Conservation (phyloP, 2,888 invertebrate genomes). For the Yponomeuta sedellus region DNA sequence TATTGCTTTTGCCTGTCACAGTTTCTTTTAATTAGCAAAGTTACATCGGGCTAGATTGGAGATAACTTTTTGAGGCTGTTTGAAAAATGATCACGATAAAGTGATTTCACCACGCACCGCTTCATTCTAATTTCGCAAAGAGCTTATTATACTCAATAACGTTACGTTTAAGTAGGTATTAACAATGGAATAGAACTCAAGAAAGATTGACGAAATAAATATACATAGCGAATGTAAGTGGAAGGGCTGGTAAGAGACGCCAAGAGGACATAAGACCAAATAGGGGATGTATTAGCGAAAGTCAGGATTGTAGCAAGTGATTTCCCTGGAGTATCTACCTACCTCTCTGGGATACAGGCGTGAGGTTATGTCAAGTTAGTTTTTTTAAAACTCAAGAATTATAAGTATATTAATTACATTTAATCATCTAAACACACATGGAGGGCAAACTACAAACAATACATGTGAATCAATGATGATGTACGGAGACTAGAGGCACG, state of each 20-base stretch:
- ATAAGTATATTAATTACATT: not conserved
- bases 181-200: no score
- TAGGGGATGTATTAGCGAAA: no score
- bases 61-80: not conserved
- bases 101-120: not conserved
- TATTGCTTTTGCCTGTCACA: not conserved
- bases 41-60: not conserved
- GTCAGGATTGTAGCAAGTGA: no score
- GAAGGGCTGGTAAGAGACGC: no score
- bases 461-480: constrained; percentile 35
- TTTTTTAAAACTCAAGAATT: not conserved
- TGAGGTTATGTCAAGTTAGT: no score
- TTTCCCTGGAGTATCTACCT: no score
- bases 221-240: no score
- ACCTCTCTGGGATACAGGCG: no score
- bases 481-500: constrained; percentile 41
- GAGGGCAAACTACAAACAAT: not conserved
- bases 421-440: not conserved
- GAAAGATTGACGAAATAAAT: no score
- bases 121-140: not conserved
- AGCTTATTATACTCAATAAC: not conserved
- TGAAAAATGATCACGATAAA: not conserved
- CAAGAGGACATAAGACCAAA: no score
- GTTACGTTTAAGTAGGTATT: no score
- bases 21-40: constrained; percentile 3